Evolutionary conservation across 2,113 vertebrate species (phyloP).

Genomic region (Sinocyclocheilus rhinocerous): DNA sequence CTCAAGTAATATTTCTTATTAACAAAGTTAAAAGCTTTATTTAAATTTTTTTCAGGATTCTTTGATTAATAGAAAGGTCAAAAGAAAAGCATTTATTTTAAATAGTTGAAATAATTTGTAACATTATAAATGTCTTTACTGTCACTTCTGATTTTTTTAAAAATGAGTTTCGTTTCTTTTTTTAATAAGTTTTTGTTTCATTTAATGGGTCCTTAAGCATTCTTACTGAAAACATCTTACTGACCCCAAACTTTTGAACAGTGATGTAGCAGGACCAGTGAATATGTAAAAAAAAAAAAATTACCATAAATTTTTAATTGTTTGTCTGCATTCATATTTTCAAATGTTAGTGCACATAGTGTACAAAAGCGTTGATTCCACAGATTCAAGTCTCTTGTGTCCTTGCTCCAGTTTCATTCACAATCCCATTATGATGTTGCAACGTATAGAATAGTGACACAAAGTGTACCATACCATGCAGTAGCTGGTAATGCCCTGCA

Average conservation of each 20-base stretch:
- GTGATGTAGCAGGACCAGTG: neutral
- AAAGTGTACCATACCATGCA: neutral
- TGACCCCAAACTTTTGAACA: neutral
- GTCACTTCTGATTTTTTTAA: neutral
- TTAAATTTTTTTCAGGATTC: neutral
- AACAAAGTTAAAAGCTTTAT: too few species aligned
- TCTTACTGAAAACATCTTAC: neutral
- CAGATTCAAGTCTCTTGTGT: too few species aligned
- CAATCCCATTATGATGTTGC: too few species aligned
- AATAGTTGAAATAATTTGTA: neutral
- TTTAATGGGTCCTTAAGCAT: neutral
- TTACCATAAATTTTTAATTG: neutral
- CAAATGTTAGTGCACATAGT: neutral
- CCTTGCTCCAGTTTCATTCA: neutral
- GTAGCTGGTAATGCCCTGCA: neutral
- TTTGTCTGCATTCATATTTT: neutral
- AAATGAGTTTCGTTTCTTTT: too few species aligned
- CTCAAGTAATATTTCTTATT: too few species aligned
- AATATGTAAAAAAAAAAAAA: neutral
- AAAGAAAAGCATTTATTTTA: neutral
- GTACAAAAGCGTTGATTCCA: neutral
- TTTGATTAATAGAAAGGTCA: neutral
- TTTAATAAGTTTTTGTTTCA: too few species aligned
- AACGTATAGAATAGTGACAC: too few species aligned
- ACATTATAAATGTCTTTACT: neutral